Base-by-base conservation (phyloP, 2,888 invertebrate species). In the Noctua janthina region DNA sequence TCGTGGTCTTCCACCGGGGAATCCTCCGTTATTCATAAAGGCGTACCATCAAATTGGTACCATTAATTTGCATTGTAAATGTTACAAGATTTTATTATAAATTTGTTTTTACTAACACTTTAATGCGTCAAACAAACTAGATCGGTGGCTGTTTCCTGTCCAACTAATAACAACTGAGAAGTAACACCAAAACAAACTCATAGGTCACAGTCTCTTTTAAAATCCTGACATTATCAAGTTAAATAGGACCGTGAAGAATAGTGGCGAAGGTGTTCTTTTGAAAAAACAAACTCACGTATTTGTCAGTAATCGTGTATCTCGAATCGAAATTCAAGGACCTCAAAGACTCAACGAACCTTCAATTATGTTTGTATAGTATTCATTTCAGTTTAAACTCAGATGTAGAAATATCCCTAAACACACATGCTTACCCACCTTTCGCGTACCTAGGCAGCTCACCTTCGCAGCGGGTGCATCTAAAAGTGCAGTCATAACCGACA, bases 401-500 rank as follows among this genome's bases (percentile, higher is more conserved):
- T 73, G 43, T 59, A 81, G 54, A 86, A 82, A 86, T 69, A 82
- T 59, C 29, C 69, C 85, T 80, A 62, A 71, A n/a, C 46, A 74
- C n/a, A 46, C 46, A 51, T 29, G 51, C 43, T 46, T 0, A 46
- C 68, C 13, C n/a, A 68, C 86, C 82, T 86, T 82, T 83, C 66
- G 86, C 81, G 29, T 13, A 43, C 8, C 17, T 8, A 88, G 80
- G 78, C 51, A 68, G 87, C 74, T 89, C 74, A 88, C 90, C 89
- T 89, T 90, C 89, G 49, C 74, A 67, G 56, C 68, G 62, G 86
- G 56, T 85, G 87, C 85, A 81, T 86, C 84, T 85, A 81, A 81
- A 87, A 87, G 90, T 82, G 85, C 89, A 90, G 83, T 87, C 82
- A 88, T 83, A 86, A 82, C 83, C 46, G 75, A 81, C 87, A 77